phyloP scores from a whole-genome alignment of 1,140 invertebrate species.

The Dreissena rostriformis region DNA sequence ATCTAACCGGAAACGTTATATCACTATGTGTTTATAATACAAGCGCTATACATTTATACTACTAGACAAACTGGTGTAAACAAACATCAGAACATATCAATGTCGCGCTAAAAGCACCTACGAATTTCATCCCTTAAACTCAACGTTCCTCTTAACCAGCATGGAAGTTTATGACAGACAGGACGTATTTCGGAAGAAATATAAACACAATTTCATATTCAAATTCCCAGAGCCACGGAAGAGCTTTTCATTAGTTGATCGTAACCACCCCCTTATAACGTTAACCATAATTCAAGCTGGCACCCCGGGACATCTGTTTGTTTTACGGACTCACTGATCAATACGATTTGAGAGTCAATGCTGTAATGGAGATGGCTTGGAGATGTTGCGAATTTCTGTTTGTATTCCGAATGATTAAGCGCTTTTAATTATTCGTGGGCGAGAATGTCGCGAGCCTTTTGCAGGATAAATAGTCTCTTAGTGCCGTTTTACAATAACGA shows the following conservation, averaged over 20 bases:
- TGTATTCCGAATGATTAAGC: constrained; percentile 42
- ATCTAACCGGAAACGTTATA: background rate
- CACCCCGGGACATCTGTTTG: constrained; percentile 52
- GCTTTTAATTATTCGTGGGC: constrained; percentile 55
- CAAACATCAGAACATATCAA: background rate
- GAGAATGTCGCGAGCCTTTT: constrained; percentile 4
- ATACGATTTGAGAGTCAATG: constrained; percentile 55
- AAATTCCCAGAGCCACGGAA: constrained; percentile 11
- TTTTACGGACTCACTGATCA: constrained; percentile 45
- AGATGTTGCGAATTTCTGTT: constrained; percentile 45
- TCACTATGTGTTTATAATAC: background rate
- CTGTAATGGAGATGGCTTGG: constrained; percentile 5
- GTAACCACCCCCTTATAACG: constrained; percentile 36
- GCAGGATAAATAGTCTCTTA: background rate
- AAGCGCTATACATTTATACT: background rate
- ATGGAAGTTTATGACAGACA: constrained; percentile 32
- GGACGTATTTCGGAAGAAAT: constrained; percentile 36
- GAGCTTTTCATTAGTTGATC: constrained; percentile 31
- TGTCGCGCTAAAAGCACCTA: background rate
- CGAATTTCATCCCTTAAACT: no score
- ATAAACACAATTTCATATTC: constrained; percentile 56
- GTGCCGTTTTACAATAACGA: background rate
- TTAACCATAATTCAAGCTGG: constrained; percentile 49
- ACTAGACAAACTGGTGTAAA: background rate
- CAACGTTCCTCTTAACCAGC: background rate